Percentiles rank a stretch among this genome's conserved stretches.
phyloP scores from a whole-genome alignment of 2,888 invertebrate species.

The Corbicula japonica region DNA sequence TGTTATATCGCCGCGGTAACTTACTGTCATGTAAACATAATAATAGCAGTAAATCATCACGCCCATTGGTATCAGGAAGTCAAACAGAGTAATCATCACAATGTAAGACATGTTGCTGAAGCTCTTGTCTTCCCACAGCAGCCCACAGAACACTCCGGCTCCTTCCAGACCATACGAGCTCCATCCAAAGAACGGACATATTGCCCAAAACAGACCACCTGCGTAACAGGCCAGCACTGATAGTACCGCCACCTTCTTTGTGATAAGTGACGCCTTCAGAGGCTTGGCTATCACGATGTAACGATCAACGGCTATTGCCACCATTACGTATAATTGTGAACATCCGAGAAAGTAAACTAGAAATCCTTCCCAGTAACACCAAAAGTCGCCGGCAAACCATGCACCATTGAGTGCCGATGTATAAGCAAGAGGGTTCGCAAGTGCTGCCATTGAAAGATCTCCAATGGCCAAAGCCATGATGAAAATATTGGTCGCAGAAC shows the following conservation, averaged over 20 bases:
- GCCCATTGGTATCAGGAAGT: constrained; percentile 70
- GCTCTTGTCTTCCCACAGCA: constrained; percentile 63
- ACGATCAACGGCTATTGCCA: constrained; percentile 76
- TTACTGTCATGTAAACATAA: constrained; percentile 73
- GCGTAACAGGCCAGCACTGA: constrained; percentile 58
- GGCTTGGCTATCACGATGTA: constrained; percentile 80
- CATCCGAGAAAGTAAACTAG: constrained; percentile 75
- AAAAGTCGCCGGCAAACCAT: constrained; percentile 60
- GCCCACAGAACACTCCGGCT: constrained; percentile 69
- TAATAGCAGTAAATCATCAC: constrained; percentile 73
- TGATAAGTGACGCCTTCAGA: constrained; percentile 67
- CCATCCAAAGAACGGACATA: constrained; percentile 76
- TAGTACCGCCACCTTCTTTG: constrained; percentile 57
- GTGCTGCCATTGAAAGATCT: constrained; percentile 70
- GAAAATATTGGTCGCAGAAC: constrained; percentile 76
- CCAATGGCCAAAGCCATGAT: constrained; percentile 72
- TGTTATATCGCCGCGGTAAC: constrained; percentile 19
- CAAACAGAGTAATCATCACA: constrained; percentile 71
- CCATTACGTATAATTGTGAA: constrained; percentile 73
- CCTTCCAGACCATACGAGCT: constrained; percentile 74
- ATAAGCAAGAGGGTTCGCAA: constrained; percentile 57
- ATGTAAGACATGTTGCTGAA: constrained; percentile 68
- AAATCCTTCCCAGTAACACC: constrained; percentile 75
- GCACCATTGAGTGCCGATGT: constrained; percentile 58
- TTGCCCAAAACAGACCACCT: constrained; percentile 74